Evolutionary conservation across 2,113 vertebrate genomes (phyloP), one percentile per base, ranked within the genome.

Genomic region (Eurystomus gularis): DNA sequence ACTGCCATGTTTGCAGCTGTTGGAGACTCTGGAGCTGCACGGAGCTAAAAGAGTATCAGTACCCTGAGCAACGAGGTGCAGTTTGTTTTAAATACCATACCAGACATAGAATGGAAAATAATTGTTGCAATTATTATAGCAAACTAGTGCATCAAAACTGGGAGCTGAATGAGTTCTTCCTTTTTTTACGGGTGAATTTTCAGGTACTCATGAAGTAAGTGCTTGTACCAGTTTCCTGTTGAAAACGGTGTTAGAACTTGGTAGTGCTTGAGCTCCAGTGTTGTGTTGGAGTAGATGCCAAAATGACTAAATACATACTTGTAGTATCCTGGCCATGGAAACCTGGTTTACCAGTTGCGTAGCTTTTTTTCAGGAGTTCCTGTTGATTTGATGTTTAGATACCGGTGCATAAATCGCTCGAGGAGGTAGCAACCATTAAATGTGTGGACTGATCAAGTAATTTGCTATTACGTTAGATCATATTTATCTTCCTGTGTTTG

Each of bases 311-410:
- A 35, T 2, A 25, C 2, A 1, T 40, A 24, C 16, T 48, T 52
- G 16, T 26, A 40, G 13, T 33, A 10, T 33, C 49, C 39, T 86
- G 69, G 52, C 51, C 64, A 7, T 4, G 16, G 58, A 20, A 79
- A 39, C 9, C 31, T 70, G 51, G 42, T n/a, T 66, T 93, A 8
- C 42, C 60, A 48, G 48, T 35, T 62, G 49, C 10, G 6, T 17
- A 18, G 58, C 68, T 90, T 58, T 58, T 78, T 82, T 71, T 71
- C 24, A 40, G 54, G 52, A 46, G 10, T 60, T 76, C 11, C 33
- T 83, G 51, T 57, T 93, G 87, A 58, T 90, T 91, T 82, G 49
- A 8, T 71, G 69, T 94, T 91, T 76, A 54, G 84, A 37, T 76
- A 82, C 25, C 11, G 16, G 39, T 57, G 44, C 31, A 77, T 57